Evolutionary conservation across 2,797 vertebrate genomes (phyloP), one percentile per base, ranked within the genome.

Genomic region (Sphenodon punctatus): DNA sequence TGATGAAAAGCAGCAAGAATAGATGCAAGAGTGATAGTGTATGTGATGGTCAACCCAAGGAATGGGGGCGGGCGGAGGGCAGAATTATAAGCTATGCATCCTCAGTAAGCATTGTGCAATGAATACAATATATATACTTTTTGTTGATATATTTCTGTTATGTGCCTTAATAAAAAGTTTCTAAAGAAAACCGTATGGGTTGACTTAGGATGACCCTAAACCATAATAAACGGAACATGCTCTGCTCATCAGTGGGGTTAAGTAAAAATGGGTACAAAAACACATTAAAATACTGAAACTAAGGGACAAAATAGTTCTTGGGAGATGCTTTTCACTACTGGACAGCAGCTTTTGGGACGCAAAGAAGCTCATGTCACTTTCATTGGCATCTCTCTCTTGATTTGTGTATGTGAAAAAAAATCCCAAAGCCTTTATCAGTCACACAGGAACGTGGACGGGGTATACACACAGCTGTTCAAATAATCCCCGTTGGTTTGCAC

Each of bases 361-460:
- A 9, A 55, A 30, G 30, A 23, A 14, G 25, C 19, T 22, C 3
- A 8, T 16, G 14, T 42, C 19, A 20, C 42, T 55, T 55, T 32
- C 53, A 20, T 3, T 20, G 30, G 34, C 34, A 9, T 36, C 91
- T 59, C 16, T 85, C 88, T 56, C 83, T 46, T 75, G 67, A 73
- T 77, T 79, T 86, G 71, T 22, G 55, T 76, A 48, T 73, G 80
- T 80, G 91, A 81, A 81, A 91, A 90, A 86, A 10, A 34, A 51
- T 51, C 19, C n/a, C 34, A 4, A 36, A 27, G n/a, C 51, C 16
- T n/a, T 64, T 34, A 27, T 36, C 65, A 49, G 19, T 49, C 38
- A 16, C 3, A 22, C n/a, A 30, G 30, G 46, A 30, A 16, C 17
- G 56, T 12, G 53, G 56, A 27, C 60, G 27, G 53, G 53, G 19